phyloP scores from a whole-genome alignment of 2,113 vertebrate species.

The Siphamia tubifer region DNA sequence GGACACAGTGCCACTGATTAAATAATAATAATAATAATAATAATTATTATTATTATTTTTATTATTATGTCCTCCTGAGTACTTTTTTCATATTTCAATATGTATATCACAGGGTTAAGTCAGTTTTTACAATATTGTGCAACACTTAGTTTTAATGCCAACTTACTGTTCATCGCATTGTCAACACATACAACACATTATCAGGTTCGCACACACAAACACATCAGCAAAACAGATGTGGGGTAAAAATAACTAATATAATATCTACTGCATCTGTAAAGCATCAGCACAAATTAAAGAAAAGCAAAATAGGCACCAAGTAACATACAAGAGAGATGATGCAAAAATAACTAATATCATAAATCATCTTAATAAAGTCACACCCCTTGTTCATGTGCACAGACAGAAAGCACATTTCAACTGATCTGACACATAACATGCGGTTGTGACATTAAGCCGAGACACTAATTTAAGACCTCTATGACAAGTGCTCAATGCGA shows the following conservation, averaged over 20 bases:
- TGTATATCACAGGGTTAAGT: no score
- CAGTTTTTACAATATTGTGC: no score
- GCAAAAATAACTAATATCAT: constrained; percentile 2
- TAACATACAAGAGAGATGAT: not conserved
- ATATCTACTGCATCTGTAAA: not conserved
- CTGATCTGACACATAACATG: constrained; percentile 14
- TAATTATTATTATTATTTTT: no score
- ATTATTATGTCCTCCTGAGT: no score
- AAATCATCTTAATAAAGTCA: constrained; percentile 22
- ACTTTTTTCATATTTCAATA: no score
- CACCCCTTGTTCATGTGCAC: not conserved
- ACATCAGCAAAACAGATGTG: not conserved
- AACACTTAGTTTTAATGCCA: no score
- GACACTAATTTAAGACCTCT: constrained; percentile 24
- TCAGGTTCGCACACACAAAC: not conserved
- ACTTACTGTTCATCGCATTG: not conserved
- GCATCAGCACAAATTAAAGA: not conserved
- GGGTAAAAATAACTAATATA: not conserved
- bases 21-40: no score
- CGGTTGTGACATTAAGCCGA: constrained; percentile 19
- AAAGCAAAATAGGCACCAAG: not conserved
- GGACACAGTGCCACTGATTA: no score
- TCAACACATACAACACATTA: not conserved
- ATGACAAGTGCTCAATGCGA: constrained; percentile 8
- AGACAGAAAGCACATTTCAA: not conserved